phyloP scores from a whole-genome alignment of 2,113 vertebrate species.

The Semicossyphus pulcher region DNA sequence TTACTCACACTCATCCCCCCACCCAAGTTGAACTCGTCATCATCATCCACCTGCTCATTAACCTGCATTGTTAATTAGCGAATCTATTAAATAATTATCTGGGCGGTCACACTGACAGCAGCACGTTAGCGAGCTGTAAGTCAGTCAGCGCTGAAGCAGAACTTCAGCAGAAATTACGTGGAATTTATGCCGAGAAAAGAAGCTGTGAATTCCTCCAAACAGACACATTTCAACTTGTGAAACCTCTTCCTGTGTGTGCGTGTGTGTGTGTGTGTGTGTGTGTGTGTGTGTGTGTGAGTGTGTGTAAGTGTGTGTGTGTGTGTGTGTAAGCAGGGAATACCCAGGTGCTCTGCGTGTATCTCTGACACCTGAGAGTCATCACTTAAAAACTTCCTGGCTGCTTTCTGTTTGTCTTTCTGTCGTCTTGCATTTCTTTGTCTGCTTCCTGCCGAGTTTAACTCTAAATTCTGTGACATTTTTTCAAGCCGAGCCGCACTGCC shows the following conservation, averaged over 20 bases:
- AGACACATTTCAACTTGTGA: slow-evolving; percentile 8
- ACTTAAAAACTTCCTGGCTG: slow-evolving; percentile 7
- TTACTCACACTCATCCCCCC: too few relatives aligned
- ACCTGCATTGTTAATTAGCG: too few relatives aligned
- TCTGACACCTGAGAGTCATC: slow-evolving; percentile 1
- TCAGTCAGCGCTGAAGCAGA: too few relatives aligned
- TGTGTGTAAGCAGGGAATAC: slow-evolving; percentile 33
- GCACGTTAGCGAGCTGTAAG: too few relatives aligned
- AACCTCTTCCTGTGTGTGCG: slow-evolving; percentile 40
- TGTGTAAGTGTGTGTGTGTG: background rate
- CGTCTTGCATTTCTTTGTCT: slow-evolving; percentile 20
- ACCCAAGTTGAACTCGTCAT: too few relatives aligned
- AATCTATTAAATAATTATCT: too few relatives aligned
- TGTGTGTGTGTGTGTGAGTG: background rate
- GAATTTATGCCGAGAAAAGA: background rate
- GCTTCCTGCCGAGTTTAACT: background rate
- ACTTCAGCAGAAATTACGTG: background rate
- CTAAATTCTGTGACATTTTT: background rate
- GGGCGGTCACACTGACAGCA: too few relatives aligned
- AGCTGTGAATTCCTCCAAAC: slow-evolving; percentile 39
- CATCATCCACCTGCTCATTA: too few relatives aligned
- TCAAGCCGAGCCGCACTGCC: background rate
- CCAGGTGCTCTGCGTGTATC: slow-evolving; percentile 28
- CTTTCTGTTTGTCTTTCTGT: slow-evolving; percentile 23
- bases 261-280: background rate